These are phyloP conservation scores for Phalacrocorax brasilianus DNA, from an alignment of 2,113 vertebrate genomes.

Conservation along the genomic window DNA sequence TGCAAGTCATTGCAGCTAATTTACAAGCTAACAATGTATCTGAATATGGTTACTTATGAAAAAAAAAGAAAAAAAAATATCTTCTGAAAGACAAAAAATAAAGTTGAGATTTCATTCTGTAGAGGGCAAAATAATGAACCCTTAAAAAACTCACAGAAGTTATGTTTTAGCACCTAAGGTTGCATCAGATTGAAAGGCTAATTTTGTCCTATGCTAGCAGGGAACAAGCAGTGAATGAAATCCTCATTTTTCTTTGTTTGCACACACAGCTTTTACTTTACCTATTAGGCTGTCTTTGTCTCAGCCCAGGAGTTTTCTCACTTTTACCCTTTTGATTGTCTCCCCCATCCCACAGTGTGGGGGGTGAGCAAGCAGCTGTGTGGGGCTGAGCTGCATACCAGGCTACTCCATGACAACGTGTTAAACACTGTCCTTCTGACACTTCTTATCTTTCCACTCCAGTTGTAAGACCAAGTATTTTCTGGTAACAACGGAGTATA, in stretches of 20 bases:
- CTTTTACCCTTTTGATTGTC: neutral
- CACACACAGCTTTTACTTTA: neutral
- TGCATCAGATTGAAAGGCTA: neutral
- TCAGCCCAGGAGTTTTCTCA: rapidly evolving
- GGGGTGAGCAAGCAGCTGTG: rapidly evolving
- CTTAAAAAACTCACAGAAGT: neutral
- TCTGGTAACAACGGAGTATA: neutral
- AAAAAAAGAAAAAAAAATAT: neutral
- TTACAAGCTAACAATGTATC: neutral
- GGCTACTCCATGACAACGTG: neutral
- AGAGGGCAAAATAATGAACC: neutral
- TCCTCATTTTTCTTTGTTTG: neutral
- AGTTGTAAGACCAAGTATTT: neutral
- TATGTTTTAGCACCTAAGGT: neutral
- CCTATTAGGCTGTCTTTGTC: neutral
- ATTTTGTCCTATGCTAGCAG: neutral
- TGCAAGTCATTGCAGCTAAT: neutral
- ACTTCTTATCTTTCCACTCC: neutral
- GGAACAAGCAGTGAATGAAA: neutral
- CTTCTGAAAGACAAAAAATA: neutral
- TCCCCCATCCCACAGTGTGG: too few relatives aligned
- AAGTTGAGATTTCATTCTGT: neutral
- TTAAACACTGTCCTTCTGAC: neutral
- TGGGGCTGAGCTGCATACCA: neutral
- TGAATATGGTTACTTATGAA: neutral